Conservation (phyloP, 2,888 invertebrate genomes). For the Eledona agricola region DNA sequence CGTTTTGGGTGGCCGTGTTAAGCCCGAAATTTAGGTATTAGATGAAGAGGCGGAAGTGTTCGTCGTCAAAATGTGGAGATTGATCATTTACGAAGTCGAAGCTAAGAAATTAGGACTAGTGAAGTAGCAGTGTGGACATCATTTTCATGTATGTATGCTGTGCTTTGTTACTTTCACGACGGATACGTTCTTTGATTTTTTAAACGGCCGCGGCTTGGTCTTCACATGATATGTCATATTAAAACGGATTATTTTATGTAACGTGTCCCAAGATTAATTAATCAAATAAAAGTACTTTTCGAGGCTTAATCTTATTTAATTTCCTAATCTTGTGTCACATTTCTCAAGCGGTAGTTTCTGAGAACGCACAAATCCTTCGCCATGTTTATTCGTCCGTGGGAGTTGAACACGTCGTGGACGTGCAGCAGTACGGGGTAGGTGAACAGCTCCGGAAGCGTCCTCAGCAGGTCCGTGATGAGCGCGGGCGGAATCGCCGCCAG, state of each 20-base stretch:
- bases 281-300: conserved; percentile 4
- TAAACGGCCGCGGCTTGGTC: too few species aligned
- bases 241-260: conserved; percentile 21
- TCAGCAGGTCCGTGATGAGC: conserved; percentile 81
- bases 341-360: conserved; percentile 78
- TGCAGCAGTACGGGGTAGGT: conserved; percentile 77
- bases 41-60: conserved; percentile 99
- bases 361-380: conserved; percentile 88
- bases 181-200: too few species aligned
- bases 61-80: conserved; percentile 99
- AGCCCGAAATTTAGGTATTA: conserved; percentile 76
- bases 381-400: conserved; percentile 82
- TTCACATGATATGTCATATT: background rate
- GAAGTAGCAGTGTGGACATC: conserved; percentile 64
- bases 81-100: conserved; percentile 99
- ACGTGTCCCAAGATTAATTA: conserved; percentile 10
- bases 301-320: conserved; percentile 13
- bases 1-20: background rate
- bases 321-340: conserved; percentile 37
- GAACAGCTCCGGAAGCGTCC: conserved; percentile 80
- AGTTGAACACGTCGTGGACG: conserved; percentile 80
- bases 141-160: conserved; percentile 20
- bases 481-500: conserved; percentile 79
- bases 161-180: too few species aligned
- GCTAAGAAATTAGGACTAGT: conserved; percentile 94